Percentiles rank a stretch among this genome's conserved stretches.
Conservation (phyloP, 1,140 invertebrate genomes). For the Drosophila guanche region DNA sequence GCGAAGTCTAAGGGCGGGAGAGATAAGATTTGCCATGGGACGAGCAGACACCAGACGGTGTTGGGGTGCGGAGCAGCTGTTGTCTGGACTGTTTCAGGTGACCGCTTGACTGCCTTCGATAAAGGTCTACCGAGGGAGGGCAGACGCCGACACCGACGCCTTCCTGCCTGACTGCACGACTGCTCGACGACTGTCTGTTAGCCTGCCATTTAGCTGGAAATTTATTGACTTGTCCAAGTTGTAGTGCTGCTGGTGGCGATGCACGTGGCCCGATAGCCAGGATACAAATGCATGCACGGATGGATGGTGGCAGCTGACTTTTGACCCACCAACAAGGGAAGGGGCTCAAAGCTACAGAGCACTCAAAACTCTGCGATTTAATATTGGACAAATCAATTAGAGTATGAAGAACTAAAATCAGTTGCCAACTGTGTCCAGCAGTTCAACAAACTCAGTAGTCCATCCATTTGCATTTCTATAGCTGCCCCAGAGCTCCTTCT, state of each 20-base stretch:
- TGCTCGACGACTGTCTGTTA: background rate
- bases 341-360: too few relatives aligned
- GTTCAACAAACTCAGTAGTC: constrained; percentile 31
- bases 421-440: constrained; percentile 24
- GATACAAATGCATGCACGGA: too few relatives aligned
- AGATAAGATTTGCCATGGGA: too few relatives aligned
- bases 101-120: constrained; percentile 27
- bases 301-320: constrained; percentile 21
- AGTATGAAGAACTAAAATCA: constrained; percentile 6
- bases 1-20: background rate
- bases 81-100: constrained; percentile 32
- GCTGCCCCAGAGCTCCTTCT: constrained; percentile 1
- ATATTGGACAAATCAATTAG: background rate
- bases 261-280: constrained; percentile 32
- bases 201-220: constrained; percentile 18
- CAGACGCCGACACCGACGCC: constrained; percentile 1
- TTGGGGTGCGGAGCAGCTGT: constrained; percentile 29
- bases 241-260: background rate
- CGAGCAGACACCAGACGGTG: background rate
- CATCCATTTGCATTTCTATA: too few relatives aligned
- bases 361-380: too few relatives aligned
- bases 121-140: constrained; percentile 36
- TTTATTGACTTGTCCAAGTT: constrained; percentile 30
- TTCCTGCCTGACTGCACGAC: constrained; percentile 21
- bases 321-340: too few relatives aligned